Conservation (phyloP, 2,888 invertebrate genomes). For the Hyposoter didymator region DNA sequence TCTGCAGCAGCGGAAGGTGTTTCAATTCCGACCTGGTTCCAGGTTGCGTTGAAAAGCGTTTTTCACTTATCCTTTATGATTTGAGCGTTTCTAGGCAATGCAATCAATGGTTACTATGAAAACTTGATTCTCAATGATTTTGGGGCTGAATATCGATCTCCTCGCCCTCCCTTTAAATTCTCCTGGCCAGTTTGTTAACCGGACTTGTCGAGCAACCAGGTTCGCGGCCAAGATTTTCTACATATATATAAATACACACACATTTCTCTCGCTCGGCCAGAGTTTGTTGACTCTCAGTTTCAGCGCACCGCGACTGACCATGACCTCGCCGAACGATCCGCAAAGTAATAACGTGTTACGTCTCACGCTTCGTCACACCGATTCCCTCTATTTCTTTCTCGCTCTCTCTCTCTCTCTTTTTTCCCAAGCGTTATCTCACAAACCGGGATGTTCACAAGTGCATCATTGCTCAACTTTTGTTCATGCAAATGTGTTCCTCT, state of each 20-base stretch:
- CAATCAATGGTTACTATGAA: background rate
- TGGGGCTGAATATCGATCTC: background rate
- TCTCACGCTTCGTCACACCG: constrained; percentile 51
- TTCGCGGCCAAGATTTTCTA: constrained; percentile 50
- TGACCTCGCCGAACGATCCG: constrained; percentile 83
- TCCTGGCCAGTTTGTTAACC: constrained; percentile 63
- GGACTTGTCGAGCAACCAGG: constrained; percentile 69
- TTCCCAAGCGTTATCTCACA: constrained; percentile 25
- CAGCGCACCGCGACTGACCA: constrained; percentile 82
- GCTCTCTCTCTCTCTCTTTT: constrained; percentile 1
- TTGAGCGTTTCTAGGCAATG: background rate
- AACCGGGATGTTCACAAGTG: constrained; percentile 3
- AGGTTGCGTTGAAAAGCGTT: background rate
- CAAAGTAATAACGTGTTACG: constrained; percentile 76
- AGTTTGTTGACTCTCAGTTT: constrained; percentile 84
- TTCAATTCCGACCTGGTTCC: background rate
- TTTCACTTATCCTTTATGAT: background rate
- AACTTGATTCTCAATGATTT: background rate
- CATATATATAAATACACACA: constrained; percentile 7
- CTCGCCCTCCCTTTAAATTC: constrained; percentile 52
- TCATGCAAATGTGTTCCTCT: background rate
- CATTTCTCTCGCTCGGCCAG: constrained; percentile 65
- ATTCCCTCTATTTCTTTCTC: constrained; percentile 7
- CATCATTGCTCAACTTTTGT: background rate
- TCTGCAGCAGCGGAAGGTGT: background rate